phyloP scores from a whole-genome alignment of 2,113 vertebrate species.

The Morone chrysops region DNA sequence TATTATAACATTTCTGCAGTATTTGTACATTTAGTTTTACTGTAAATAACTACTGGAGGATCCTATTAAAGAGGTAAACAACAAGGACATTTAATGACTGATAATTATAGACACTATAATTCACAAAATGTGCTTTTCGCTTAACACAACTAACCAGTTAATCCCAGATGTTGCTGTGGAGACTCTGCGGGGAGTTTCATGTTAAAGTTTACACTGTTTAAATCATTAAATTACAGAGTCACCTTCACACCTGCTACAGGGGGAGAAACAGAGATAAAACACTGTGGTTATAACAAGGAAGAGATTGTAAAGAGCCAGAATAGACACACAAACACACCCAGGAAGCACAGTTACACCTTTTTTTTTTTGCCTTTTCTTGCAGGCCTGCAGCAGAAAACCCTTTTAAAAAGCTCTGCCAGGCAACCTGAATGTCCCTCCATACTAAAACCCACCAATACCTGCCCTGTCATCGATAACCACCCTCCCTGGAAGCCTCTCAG shows the following conservation, averaged over 20 bases:
- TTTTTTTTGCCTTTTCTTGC: conserved; percentile 40
- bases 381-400: conserved; percentile 48
- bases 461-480: background rate
- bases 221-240: background rate
- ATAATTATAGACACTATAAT: background rate
- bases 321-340: conserved; percentile 69
- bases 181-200: too few relatives aligned
- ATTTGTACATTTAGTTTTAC: background rate
- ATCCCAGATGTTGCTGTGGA: background rate
- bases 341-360: conserved; percentile 55
- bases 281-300: conserved; percentile 40
- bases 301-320: conserved; percentile 43
- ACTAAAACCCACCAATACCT: background rate
- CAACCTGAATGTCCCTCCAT: conserved; percentile 50
- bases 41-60: background rate
- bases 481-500: background rate
- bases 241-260: background rate
- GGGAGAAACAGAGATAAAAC: conserved; percentile 14
- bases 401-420: conserved; percentile 11
- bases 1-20: background rate
- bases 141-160: too few relatives aligned
- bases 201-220: background rate
- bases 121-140: too few relatives aligned
- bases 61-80: background rate
- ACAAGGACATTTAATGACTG: background rate